phyloP scores from a whole-genome alignment of 2,797 vertebrate species.

The Chiroxiphia lanceolata region DNA sequence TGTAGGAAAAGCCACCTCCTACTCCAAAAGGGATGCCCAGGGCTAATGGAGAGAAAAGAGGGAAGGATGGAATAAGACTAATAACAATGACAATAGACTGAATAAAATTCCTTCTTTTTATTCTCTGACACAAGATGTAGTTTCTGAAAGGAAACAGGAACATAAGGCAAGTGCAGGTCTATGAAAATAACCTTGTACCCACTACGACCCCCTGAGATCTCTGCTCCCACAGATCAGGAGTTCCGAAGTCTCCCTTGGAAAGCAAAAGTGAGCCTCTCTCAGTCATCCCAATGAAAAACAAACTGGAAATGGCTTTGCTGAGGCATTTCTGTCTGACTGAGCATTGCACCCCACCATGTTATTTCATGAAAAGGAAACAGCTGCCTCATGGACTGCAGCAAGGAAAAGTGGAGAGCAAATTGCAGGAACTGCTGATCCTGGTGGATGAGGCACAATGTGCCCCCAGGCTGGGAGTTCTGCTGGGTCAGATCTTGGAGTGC shows the following conservation, averaged over 20 bases:
- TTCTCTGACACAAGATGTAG: background rate
- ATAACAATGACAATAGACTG: background rate
- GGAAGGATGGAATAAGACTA: background rate
- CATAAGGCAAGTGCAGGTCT: background rate
- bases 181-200: background rate
- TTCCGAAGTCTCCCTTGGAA: background rate
- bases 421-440: background rate
- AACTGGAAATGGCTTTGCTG: background rate
- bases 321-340: background rate
- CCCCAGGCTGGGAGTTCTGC: background rate
- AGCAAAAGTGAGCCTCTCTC: background rate
- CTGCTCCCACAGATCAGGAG: background rate
- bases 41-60: background rate
- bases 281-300: background rate
- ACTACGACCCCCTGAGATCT: background rate
- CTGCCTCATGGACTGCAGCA: background rate
- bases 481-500: background rate
- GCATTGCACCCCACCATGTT: background rate
- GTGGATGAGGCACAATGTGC: background rate
- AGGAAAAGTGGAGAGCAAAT: background rate
- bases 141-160: background rate
- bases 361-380: background rate
- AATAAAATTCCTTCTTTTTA: background rate
- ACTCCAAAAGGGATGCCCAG: rapidly evolving
- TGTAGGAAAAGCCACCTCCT: background rate